phyloP scores from a whole-genome alignment of 2,113 vertebrate genomes.

The Mionectes macconnelli region DNA sequence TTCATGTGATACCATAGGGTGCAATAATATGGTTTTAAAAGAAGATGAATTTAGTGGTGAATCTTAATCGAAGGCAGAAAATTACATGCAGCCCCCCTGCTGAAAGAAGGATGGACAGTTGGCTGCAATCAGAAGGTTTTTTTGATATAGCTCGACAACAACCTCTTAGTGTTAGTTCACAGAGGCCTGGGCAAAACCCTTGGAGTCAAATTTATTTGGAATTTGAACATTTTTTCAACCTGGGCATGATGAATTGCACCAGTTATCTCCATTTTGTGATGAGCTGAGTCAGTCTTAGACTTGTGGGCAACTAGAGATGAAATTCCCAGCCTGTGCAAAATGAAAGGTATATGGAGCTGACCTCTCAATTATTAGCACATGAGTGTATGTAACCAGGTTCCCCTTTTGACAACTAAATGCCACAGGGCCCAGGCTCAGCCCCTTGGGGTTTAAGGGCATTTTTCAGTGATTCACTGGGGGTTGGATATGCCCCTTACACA shows the following conservation, averaged over 20 bases:
- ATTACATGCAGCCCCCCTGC: slow-evolving; percentile 56
- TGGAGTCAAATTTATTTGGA: background rate
- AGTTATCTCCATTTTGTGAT: background rate
- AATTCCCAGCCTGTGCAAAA: background rate
- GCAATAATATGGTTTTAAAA: slow-evolving; percentile 59
- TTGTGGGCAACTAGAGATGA: background rate
- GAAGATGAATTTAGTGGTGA: slow-evolving; percentile 56
- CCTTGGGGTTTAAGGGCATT: background rate
- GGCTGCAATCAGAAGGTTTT: background rate
- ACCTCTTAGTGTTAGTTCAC: background rate
- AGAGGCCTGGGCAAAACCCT: background rate
- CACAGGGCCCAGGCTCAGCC: background rate
- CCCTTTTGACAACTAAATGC: background rate
- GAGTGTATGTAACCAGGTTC: background rate
- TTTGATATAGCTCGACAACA: background rate
- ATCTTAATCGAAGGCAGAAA: slow-evolving; percentile 65
- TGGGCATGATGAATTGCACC: background rate
- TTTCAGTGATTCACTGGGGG: slow-evolving; percentile 16
- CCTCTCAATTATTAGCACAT: slow-evolving; percentile 39
- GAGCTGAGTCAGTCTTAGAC: background rate
- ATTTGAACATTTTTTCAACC: background rate
- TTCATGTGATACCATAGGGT: slow-evolving; percentile 63
- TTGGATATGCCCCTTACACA: background rate
- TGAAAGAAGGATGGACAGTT: slow-evolving; percentile 46
- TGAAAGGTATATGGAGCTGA: background rate